Base-by-base conservation (phyloP, 2,113 vertebrate species). In the Delphinapterus leucas region DNA sequence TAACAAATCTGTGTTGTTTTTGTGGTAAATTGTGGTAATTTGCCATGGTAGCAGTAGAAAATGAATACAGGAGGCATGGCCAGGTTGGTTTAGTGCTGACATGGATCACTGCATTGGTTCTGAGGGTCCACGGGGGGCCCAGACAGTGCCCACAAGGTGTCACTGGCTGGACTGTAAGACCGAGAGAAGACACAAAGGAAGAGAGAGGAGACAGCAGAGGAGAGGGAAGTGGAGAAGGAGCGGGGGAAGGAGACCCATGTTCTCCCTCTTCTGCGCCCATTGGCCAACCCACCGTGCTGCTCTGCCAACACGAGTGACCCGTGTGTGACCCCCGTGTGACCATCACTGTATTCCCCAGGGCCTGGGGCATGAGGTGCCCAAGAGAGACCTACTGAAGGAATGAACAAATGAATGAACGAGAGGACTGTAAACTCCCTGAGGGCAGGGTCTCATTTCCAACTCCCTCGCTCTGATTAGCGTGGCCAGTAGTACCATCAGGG, bases 401-500 rank as follows among this genome's bases (percentile, higher is more conserved):
- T 6, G 63, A 47, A n/a, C 8, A 25, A 21, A 41, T 4, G 44
- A 49, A 28, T 11, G 0, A 25, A 17, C 4, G 53, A 61, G 65
- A 4, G 38, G 70, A 31, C 25, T 33, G 6, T 10, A 26, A 53
- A 60, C 53, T 47, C 70, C 49, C 8, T 2, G 71, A 79, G 55
- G 55, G 15, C 25, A 61, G 80, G 79, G 49, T 26, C 61, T 79
- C 13, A 38, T 18, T 13, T 28, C 61, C 17, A 36, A 47, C 15
- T 8, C 31, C 13, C 15, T 25, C 8, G 23, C 2, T 2, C 36
- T 17, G 86, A 31, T 8, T 1, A 21, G 67, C 44, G 1, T 21
- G 3, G 2, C 26, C 53, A 3, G 44, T 20, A 3, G 44, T 20
- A 17, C 6, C 2, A 2, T 13, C 20, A 49, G 41, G 28, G 18